Evolutionary conservation across 2,888 invertebrate species (phyloP).

Genomic region (Nemurella pictetii): DNA sequence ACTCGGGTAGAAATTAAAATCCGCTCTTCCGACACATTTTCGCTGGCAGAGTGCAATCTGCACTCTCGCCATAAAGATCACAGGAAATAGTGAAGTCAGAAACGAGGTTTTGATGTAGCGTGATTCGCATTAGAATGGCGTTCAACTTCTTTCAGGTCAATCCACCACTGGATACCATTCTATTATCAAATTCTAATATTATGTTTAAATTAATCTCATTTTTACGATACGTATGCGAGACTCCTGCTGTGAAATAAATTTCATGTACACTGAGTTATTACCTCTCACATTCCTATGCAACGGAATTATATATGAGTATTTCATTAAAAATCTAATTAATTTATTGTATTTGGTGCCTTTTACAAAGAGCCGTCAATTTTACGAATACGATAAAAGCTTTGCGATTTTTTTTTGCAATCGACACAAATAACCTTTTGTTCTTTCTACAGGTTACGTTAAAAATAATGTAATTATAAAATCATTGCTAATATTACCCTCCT

Average conservation of each 20-base stretch:
- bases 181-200: neutral
- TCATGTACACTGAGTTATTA: neutral
- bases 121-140: neutral
- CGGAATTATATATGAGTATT: neutral
- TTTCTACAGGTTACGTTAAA: too few species aligned
- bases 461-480: too few species aligned
- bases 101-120: neutral
- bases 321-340: neutral
- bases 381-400: neutral
- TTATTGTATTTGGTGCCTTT: neutral
- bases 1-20: too few species aligned
- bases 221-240: neutral
- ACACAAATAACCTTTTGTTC: too few species aligned
- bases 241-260: neutral
- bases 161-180: neutral
- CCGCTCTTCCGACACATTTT: too few species aligned
- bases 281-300: neutral
- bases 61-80: too few species aligned
- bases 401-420: neutral
- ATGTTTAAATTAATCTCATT: neutral
- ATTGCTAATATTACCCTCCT: too few species aligned
- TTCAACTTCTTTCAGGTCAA: neutral
- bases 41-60: too few species aligned
- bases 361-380: neutral
- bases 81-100: neutral